Evolutionary conservation across 1,140 invertebrate species (phyloP).

Genomic region (Megathymus violae): DNA sequence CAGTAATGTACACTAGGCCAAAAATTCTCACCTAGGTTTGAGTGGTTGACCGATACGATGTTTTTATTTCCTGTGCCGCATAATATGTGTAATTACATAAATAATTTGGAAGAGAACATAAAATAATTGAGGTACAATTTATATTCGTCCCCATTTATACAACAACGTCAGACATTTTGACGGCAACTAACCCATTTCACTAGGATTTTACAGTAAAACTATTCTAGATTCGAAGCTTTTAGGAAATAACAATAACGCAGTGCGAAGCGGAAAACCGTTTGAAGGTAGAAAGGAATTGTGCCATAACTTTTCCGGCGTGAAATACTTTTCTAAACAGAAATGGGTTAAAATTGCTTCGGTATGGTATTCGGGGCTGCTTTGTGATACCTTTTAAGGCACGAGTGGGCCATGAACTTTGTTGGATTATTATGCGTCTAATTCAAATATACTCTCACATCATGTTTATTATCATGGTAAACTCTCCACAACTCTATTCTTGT

Average conservation of each 20-base stretch:
- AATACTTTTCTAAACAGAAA: constrained; percentile 25
- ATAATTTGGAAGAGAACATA: background rate
- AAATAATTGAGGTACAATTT: background rate
- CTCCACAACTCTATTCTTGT: too few species aligned
- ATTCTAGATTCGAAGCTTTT: constrained; percentile 24
- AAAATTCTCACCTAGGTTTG: too few species aligned
- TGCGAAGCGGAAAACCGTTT: constrained; percentile 29
- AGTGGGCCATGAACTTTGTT: too few species aligned
- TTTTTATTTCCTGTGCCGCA: too few species aligned
- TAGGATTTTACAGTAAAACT: constrained; percentile 11
- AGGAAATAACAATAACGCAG: constrained; percentile 31
- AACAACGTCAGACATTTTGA: constrained; percentile 4
- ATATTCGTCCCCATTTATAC: background rate
- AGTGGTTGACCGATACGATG: too few species aligned
- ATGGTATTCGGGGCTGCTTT: background rate
- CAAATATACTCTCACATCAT: too few species aligned
- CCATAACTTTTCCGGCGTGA: constrained; percentile 23
- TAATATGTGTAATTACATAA: too few species aligned
- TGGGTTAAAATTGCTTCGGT: constrained; percentile 2
- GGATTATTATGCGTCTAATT: too few species aligned
- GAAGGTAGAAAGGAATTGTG: constrained; percentile 31
- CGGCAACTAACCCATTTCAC: constrained; percentile 23
- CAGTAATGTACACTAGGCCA: too few species aligned
- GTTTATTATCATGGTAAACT: too few species aligned
- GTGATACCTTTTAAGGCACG: background rate